Base-by-base conservation (phyloP, 2,888 invertebrate genomes). In the Netelia inedita region DNA sequence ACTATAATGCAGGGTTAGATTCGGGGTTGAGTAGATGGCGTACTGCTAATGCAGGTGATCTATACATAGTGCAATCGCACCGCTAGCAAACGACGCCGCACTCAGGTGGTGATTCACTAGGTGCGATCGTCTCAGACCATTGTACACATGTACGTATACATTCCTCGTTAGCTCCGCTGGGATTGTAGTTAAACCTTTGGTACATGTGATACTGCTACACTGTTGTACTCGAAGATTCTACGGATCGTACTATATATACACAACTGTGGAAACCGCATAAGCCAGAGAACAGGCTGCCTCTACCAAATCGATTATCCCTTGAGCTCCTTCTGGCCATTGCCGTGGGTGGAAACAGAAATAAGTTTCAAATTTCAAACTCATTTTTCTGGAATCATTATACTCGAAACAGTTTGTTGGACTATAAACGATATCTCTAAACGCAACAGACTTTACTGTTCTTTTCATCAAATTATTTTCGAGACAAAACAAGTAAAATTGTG, bases 91-190 rank as follows among this genome's bases (percentile, higher is more conserved):
- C 79, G 55, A 74, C 55, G 50, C 50, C 41, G n/a, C 63, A 74
- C 74, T 74, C 85, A 16, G 61, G 21, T 79, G 66, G 82, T 84
- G 85, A 85, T 88, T 90, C 90, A 87, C 63, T 85, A 79, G 75
- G 78, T 84, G 78, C 59, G 83, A 83, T 83, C 35, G 23, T 75
- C 79, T 63, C 19, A 63, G 59, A 68, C n/a, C n/a, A n/a, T 8
- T n/a, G 8, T 74, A 53, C 35, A 50, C 35, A 63, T 63, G 63
- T 10, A 53, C 10, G 16, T 41, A 65, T 14, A 73, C 59, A 28
- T 14, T 65, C 79, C 86, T 88, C 88, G 88, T 90, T 89, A 88
- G 78, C 84, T 66, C 65, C 74, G 50, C 57, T 82, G 85, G 75
- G 65, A 65, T 72, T 82, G 72, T 85, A 82, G 86, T 89, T 89